Base-by-base conservation (phyloP, 1,140 invertebrate species). In the Scaptodrosophila lebanonensis region DNA sequence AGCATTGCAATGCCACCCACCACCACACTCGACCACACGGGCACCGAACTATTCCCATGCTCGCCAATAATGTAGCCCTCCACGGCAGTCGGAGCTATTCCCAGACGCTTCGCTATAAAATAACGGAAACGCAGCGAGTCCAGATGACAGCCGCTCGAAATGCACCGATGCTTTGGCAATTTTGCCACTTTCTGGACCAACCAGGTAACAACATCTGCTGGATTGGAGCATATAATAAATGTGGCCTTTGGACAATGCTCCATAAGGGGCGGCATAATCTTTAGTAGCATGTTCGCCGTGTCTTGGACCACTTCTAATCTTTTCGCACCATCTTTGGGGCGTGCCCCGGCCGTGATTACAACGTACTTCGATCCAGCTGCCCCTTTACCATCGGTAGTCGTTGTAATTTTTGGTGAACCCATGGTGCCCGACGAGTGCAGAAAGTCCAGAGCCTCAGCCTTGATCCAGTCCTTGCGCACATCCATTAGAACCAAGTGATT, bases 121-220 rank as follows among this genome's bases (percentile, higher is more conserved):
- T 95, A 97, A 11, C 95, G 91, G 88, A 97, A 97, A 32, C 96
- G 88, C 0, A 94, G 94, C 0, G 95, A 95, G 87, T 97, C 96
- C 32, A 97, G 88, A 88, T 97, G 97, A 3, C 95, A 97, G 12
- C 96, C 96, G 30, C 95, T 95, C 11, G 96, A 95, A 73, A 97
- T 93, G 5, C 97, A 93, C 27, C 93, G 91, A 75, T 96, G 91
- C 73, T 93, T 92, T 7, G 95, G 95, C 56, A 97, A 88, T 1
- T 95, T 95, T 57, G 94, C 95, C 18, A 97, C 77, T 85, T 96
- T 97, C 95, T 95, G 97, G 2, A 95, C 92, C n/a, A 97, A 94
- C 75, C 96, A 97, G 3, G 95, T 96, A 51, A 97, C 87, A 65
- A 97, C 93, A 83, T 97, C 96, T 3, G 96, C 95, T 38, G 95